phyloP scores from a whole-genome alignment of 2,888 invertebrate genomes.

The Agrenia bidenticulata region DNA sequence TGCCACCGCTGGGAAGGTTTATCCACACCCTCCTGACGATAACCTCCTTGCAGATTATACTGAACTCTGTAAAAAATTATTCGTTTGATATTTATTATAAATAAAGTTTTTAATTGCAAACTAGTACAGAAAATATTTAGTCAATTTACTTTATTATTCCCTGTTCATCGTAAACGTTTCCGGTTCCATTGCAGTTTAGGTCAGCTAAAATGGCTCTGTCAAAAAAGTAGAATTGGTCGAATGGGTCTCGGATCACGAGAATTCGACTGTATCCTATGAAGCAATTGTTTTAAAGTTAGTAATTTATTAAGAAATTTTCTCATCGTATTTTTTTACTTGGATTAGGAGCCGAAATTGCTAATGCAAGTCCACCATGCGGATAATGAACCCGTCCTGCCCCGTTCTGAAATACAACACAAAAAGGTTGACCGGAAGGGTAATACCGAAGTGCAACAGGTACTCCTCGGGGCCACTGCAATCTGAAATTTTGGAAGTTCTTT shows the following conservation, averaged over 20 bases:
- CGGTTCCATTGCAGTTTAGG: slow-evolving; percentile 30
- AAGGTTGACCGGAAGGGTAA: slow-evolving; percentile 35
- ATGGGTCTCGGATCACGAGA: slow-evolving; percentile 28
- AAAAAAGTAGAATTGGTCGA: slow-evolving; percentile 31
- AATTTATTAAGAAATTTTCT: too few species aligned
- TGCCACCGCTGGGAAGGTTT: slow-evolving; percentile 27
- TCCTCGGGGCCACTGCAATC: slow-evolving; percentile 29
- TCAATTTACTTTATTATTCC: slow-evolving; percentile 27
- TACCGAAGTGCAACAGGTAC: slow-evolving; percentile 24
- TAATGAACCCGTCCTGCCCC: slow-evolving; percentile 35
- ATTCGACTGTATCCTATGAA: slow-evolving; percentile 19
- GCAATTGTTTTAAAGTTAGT: background rate
- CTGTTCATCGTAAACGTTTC: slow-evolving; percentile 28
- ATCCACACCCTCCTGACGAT: slow-evolving; percentile 19
- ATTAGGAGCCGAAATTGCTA: slow-evolving; percentile 28
- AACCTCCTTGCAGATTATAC: slow-evolving; percentile 33
- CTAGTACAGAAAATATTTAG: too few species aligned
- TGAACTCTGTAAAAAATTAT: slow-evolving; percentile 22
- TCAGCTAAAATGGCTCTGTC: slow-evolving; percentile 36
- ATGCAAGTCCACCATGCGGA: slow-evolving; percentile 40
- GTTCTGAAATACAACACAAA: slow-evolving; percentile 33
- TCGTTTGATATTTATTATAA: too few species aligned
- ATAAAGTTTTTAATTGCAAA: too few species aligned
- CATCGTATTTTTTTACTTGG: slow-evolving; percentile 4
- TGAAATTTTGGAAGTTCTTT: too few species aligned